Conservation (phyloP, 2,888 invertebrate species). For the Apodemia mormo region DNA sequence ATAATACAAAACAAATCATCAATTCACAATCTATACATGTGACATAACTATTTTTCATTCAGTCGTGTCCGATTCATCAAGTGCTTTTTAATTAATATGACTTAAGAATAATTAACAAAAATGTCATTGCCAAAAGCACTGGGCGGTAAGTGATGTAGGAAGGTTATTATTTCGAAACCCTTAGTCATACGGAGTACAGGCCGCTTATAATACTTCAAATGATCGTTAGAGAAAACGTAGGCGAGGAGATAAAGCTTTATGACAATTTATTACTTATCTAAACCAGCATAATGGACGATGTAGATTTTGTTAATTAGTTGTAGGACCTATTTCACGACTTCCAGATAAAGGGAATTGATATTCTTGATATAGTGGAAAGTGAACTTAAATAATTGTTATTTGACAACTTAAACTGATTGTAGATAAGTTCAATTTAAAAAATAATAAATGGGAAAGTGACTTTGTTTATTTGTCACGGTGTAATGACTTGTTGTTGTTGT, state of each 20-base stretch:
- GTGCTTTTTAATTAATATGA: slow-evolving; percentile 27
- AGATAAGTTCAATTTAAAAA: no score
- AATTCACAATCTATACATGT: no score
- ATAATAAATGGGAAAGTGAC: no score
- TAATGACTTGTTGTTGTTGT: no score
- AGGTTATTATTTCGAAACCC: slow-evolving; percentile 42
- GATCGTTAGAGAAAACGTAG: slow-evolving; percentile 44
- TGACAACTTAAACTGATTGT: no score
- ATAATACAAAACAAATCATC: no score
- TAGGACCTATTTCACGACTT: neutral
- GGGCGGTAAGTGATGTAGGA: slow-evolving; percentile 37
- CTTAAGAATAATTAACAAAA: slow-evolving; percentile 35
- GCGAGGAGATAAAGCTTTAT: slow-evolving; percentile 60
- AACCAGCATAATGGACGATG: slow-evolving; percentile 17
- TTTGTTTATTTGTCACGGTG: no score
- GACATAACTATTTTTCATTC: neutral
- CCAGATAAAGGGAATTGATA: neutral
- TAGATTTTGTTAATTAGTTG: slow-evolving; percentile 17
- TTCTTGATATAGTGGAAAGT: neutral
- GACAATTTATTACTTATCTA: slow-evolving; percentile 41
- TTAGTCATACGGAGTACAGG: slow-evolving; percentile 41
- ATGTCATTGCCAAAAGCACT: slow-evolving; percentile 42
- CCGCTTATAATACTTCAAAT: slow-evolving; percentile 36
- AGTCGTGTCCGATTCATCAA: neutral
- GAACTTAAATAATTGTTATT: no score